Conservation (phyloP, 2,113 vertebrate species). For the Spheniscus mendiculus region DNA sequence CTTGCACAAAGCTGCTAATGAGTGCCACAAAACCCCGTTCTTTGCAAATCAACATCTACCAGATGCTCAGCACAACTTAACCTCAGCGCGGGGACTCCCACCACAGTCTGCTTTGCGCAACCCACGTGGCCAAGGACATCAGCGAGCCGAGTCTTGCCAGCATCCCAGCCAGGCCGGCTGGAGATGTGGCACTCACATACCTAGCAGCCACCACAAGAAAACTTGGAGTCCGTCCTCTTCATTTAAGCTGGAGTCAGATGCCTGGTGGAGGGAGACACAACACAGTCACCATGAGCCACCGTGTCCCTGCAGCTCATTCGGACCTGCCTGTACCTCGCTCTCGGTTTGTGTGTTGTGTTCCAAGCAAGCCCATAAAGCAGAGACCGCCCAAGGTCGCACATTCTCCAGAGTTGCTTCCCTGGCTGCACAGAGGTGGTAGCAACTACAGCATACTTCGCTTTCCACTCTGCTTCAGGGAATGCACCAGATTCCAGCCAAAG, state of each 20-base stretch:
- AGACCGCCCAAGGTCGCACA: not conserved
- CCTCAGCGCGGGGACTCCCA: not conserved
- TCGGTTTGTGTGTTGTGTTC: not conserved
- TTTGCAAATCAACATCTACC: not conserved
- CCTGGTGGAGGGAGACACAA: conserved; percentile 65
- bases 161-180: not conserved
- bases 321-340: not conserved
- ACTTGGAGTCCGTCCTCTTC: conserved; percentile 79
- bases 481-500: not conserved
- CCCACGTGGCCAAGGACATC: not conserved
- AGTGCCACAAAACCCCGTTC: not conserved
- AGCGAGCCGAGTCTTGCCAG: not conserved
- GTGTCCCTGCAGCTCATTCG: not conserved
- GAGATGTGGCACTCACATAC: conserved; percentile 67
- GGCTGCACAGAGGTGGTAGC: not conserved
- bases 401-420: not conserved
- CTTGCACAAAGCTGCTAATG: not conserved
- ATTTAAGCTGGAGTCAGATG: conserved; percentile 68
- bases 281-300: not conserved
- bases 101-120: not conserved
- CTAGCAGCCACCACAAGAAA: conserved; percentile 91
- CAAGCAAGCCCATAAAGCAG: not conserved
- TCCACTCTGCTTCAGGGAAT: not conserved
- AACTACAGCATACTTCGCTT: not conserved
- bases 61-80: not conserved